A percentile compares a stretch with the other conserved stretches of the same genome.
Evolutionary conservation across 2,888 invertebrate genomes (phyloP).

Genomic region (Melangyna quadrimaculata): DNA sequence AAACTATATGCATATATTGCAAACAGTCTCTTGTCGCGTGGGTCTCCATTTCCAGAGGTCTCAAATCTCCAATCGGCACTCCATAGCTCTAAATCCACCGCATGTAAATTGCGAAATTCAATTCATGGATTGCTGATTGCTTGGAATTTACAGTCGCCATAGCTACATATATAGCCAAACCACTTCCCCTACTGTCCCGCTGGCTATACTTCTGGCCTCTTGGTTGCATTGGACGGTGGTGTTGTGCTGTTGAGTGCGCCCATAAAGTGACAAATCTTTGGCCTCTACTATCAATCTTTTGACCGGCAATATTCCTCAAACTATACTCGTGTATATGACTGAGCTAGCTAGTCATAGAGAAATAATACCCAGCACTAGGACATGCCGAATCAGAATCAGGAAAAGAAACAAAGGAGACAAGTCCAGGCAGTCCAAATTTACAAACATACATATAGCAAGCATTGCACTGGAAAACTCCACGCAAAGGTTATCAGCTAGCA

Average conservation of each 20-base stretch:
- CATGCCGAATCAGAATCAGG: constrained; percentile 39
- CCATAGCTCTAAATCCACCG: constrained; percentile 2
- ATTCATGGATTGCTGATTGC: constrained; percentile 71
- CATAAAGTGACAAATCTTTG: constrained; percentile 70
- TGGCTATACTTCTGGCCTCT: background rate
- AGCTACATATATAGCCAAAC: background rate
- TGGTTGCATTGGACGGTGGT: background rate
- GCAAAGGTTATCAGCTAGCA: constrained; percentile 65
- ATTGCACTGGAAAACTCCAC: constrained; percentile 20
- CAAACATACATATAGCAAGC: background rate
- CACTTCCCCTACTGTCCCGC: background rate
- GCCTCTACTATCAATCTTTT: constrained; percentile 65
- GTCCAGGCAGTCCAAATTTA: background rate
- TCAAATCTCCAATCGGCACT: constrained; percentile 45
- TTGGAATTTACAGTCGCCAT: constrained; percentile 53
- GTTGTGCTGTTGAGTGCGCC: constrained; percentile 30
- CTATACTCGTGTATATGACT: no score
- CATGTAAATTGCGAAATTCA: constrained; percentile 66
- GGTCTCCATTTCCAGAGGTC: constrained; percentile 55
- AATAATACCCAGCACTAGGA: constrained; percentile 11
- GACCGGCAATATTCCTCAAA: constrained; percentile 45
- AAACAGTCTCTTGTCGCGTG: constrained; percentile 43
- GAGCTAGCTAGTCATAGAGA: background rate
- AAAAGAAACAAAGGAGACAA: constrained; percentile 30
- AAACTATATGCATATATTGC: constrained; percentile 22